Evolutionary conservation across 2,113 vertebrate species (phyloP).

Genomic region (Mormyrus iriodes): DNA sequence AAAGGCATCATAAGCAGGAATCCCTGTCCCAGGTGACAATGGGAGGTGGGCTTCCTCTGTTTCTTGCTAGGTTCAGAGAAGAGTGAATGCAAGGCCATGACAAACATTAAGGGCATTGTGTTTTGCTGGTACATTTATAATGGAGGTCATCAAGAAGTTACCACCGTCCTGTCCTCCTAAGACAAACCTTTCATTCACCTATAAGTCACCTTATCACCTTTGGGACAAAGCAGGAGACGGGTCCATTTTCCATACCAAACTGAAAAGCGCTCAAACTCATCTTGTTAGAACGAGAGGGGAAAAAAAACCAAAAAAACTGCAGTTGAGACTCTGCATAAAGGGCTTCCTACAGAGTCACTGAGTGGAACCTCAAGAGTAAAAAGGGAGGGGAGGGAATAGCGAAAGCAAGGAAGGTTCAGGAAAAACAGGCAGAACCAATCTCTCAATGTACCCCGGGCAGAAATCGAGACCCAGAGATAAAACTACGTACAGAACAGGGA

Average conservation of each 20-base stretch:
- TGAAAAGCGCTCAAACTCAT: not conserved
- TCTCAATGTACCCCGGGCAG: slow-evolving; percentile 8
- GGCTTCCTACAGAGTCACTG: slow-evolving; percentile 8
- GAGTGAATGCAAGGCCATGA: not conserved
- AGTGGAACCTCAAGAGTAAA: not conserved
- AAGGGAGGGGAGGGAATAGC: not conserved
- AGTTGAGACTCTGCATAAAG: not conserved
- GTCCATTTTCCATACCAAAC: not conserved
- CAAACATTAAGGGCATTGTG: not conserved
- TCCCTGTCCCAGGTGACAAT: not conserved
- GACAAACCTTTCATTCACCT: not conserved
- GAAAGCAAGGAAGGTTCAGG: not conserved
- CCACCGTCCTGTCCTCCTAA: not conserved
- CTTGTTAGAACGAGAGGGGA: slow-evolving; percentile 4
- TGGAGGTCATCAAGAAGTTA: not conserved
- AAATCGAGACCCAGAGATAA: slow-evolving; percentile 1
- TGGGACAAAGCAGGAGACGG: not conserved
- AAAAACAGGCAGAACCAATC: slow-evolving; percentile 15
- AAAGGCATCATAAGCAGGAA: not conserved
- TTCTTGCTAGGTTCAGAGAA: not conserved
- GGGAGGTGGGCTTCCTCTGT: not conserved
- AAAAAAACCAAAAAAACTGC: not conserved
- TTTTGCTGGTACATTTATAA: not conserved
- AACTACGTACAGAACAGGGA: slow-evolving; percentile 54
- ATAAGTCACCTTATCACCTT: not conserved